These are phyloP conservation scores for Atopsyche davidsoni DNA, from an alignment of 1,140 invertebrate genomes.

Conservation along the genomic window DNA sequence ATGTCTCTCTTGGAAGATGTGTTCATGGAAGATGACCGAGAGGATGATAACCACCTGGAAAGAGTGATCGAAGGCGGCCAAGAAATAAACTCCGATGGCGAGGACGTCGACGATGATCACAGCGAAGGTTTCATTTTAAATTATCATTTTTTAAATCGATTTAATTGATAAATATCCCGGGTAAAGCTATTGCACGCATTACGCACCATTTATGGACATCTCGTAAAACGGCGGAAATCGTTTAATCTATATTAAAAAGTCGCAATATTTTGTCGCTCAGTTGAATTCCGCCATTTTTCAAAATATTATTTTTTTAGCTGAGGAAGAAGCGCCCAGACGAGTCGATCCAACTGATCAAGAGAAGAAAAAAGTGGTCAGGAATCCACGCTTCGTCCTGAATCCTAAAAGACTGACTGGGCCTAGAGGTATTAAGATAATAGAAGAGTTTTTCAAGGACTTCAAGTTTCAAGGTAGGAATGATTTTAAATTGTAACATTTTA, in stretches of 20 bases:
- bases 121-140: conserved; percentile 19
- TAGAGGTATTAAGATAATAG: conserved; percentile 71
- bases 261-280: not conserved
- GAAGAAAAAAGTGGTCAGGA: conserved; percentile 53
- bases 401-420: conserved; percentile 63
- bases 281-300: not conserved
- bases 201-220: not conserved
- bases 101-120: conserved; percentile 33
- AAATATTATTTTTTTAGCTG: conserved; percentile 26
- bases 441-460: conserved; percentile 73
- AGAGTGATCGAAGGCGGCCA: conserved; percentile 44
- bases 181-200: not conserved
- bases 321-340: conserved; percentile 41
- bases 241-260: not conserved
- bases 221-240: not conserved
- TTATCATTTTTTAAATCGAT: conserved; percentile 1
- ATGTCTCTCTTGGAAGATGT: conserved; percentile 46
- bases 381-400: conserved; percentile 67
- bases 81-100: conserved; percentile 31
- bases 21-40: conserved; percentile 38
- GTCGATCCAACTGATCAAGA: conserved; percentile 40
- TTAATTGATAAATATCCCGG: not conserved
- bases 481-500: not conserved
- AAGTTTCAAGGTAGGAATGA: conserved; percentile 70
- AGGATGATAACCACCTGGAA: conserved; percentile 41